Percentiles rank a stretch among this genome's conserved stretches.
These are phyloP conservation scores for Maccullochella peelii DNA, from an alignment of 2,113 vertebrate genomes.

Conservation along the genomic window DNA sequence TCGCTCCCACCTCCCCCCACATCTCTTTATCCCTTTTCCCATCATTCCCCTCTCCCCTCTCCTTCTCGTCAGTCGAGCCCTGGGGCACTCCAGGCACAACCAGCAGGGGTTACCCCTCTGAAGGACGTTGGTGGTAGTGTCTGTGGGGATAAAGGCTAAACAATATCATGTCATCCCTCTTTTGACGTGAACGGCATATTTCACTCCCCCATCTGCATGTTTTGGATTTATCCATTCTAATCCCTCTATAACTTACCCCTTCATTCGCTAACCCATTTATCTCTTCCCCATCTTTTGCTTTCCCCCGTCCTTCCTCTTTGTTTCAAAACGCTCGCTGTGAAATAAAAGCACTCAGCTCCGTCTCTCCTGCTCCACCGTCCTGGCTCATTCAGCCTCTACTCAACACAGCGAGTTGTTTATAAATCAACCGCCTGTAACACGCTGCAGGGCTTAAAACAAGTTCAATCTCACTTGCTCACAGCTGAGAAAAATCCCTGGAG, in stretches of 20 bases:
- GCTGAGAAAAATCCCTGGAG: slow-evolving; percentile 23
- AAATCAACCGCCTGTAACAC: slow-evolving; percentile 25
- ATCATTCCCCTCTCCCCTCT: slow-evolving; percentile 30
- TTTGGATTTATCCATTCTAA: slow-evolving; percentile 59
- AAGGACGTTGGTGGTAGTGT: slow-evolving; percentile 38
- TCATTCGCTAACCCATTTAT: slow-evolving; percentile 44
- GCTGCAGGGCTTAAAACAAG: neutral
- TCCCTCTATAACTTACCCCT: slow-evolving; percentile 48
- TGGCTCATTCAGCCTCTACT: slow-evolving; percentile 9
- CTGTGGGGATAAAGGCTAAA: slow-evolving; percentile 46
- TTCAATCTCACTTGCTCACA: slow-evolving; percentile 34
- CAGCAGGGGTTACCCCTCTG: slow-evolving; percentile 55
- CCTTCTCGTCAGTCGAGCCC: slow-evolving; percentile 56
- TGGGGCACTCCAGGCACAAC: slow-evolving; percentile 46
- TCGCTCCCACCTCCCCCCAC: neutral
- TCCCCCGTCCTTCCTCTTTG: neutral
- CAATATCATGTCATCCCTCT: slow-evolving; percentile 31
- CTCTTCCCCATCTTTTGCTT: slow-evolving; percentile 14
- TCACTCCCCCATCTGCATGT: slow-evolving; percentile 24
- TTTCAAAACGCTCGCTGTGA: slow-evolving; percentile 26
- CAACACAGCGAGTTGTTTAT: neutral
- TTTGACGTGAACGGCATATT: slow-evolving; percentile 22
- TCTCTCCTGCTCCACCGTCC: slow-evolving; percentile 19
- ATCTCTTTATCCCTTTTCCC: slow-evolving; percentile 41
- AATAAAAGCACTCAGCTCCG: slow-evolving; percentile 21